Base-by-base conservation (phyloP, 2,797 vertebrate genomes). In the Macroramphosus scolopax region DNA sequence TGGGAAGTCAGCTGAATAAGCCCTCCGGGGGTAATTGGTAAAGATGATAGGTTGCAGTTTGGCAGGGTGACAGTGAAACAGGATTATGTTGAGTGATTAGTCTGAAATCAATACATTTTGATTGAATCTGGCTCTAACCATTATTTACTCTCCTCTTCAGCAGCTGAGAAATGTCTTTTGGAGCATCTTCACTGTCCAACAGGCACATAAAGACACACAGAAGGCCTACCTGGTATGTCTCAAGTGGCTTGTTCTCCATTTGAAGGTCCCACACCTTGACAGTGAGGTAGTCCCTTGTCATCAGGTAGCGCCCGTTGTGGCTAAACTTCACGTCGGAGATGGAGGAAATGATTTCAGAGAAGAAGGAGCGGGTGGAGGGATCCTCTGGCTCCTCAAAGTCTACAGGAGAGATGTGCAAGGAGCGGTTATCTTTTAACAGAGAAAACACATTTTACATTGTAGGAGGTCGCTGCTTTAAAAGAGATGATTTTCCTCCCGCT, bases 261-360 rank as follows among this genome's bases (percentile, higher is more conserved):
- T 96, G 95, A 65, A 97, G 90, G 83, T 97, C 95, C 95, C 95
- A 97, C 81, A 97, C 95, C 70, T 97, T 97, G 63, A 95, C 92
- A 0, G 95, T 96, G 82, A 97, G 93, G 85, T 97, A 97, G 89
- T 96, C 95, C 68, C 95, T 89, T 59, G 95, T 97, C 95, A 97
- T 96, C 87, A 97, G 92, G 67, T 93, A 96, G 68, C 95, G 92
- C 45, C 95, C 95, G 1, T 92, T 97, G 91, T 97, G 95, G 82
- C 95, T 97, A 81, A 97, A 97, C 80, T 97, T 97, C 44, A 95
- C 94, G 13, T 97, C 95, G 0, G 95, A 97, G 85, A 97, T 96
- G 3, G 95, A 97, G 54, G 95, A 97, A 88, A 97, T 97, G 80
- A 97, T 97, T 88, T 97, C 95, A 1, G 95, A 97, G 86, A 97